These are phyloP conservation scores for Lithobates sylvaticus DNA, from an alignment of 2,797 vertebrate species.

Conservation along the genomic window DNA sequence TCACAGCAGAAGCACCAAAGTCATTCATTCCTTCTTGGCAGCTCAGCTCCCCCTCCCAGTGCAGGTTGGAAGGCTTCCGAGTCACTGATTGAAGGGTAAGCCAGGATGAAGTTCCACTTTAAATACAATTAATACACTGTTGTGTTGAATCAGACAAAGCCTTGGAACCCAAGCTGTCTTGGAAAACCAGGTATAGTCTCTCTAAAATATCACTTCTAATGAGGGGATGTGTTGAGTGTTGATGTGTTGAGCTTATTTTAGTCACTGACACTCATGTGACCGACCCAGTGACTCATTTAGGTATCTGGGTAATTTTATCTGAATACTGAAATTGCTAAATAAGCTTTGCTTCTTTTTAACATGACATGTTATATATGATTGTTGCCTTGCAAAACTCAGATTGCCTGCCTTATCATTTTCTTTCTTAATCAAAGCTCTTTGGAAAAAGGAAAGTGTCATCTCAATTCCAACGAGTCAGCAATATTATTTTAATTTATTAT, in stretches of 20 bases:
- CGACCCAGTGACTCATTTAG: background rate
- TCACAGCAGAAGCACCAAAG: too few species aligned
- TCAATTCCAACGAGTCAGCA: slow-evolving; percentile 48
- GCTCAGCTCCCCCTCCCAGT: too few species aligned
- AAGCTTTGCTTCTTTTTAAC: background rate
- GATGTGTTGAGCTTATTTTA: too few species aligned
- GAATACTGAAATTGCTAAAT: background rate
- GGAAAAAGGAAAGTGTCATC: slow-evolving; percentile 20
- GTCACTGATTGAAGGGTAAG: too few species aligned
- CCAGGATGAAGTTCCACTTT: too few species aligned
- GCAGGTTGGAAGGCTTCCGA: too few species aligned
- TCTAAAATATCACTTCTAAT: background rate
- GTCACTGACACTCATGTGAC: background rate
- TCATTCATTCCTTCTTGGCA: too few species aligned
- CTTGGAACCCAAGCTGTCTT: background rate
- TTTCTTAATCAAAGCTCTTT: slow-evolving; percentile 6
- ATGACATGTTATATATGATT: slow-evolving; percentile 4
- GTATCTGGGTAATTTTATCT: background rate
- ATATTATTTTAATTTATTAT: slow-evolving; percentile 36
- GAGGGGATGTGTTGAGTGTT: background rate
- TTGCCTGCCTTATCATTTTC: background rate
- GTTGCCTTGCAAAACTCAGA: background rate
- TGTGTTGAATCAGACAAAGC: too few species aligned
- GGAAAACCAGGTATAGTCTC: background rate
- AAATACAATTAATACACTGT: too few species aligned